Conservation (phyloP, 30 jellyfish, hydroid and myxozoan genomes). For the Euphysa ruthae region DNA sequence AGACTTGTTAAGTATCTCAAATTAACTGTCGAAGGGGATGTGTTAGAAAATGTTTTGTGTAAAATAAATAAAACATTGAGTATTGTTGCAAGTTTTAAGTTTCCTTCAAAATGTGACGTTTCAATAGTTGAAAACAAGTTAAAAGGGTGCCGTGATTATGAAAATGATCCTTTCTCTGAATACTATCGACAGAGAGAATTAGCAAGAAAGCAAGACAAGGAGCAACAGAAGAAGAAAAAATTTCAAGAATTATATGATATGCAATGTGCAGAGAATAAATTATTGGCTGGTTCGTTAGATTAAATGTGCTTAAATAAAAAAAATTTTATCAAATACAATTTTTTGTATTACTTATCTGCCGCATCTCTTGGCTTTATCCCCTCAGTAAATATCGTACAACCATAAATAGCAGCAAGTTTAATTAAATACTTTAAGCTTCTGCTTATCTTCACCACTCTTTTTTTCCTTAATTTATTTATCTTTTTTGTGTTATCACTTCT, state of each 20-base stretch:
- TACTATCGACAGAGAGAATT: constrained; percentile 49
- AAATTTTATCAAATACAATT: too few species aligned
- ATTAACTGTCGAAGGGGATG: constrained; percentile 16
- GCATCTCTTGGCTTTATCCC: too few species aligned
- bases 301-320: too few species aligned
- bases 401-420: too few species aligned
- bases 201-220: constrained; percentile 46
- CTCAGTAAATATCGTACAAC: too few species aligned
- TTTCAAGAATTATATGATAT: constrained; percentile 18
- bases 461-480: too few species aligned
- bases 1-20: constrained; percentile 18
- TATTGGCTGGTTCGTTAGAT: constrained; percentile 4
- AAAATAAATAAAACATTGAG: constrained; percentile 35
- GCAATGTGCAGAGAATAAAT: constrained; percentile 3
- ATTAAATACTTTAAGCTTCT: too few species aligned
- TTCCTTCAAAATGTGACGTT: constrained; percentile 40
- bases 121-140: constrained; percentile 36
- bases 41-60: constrained; percentile 2
- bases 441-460: too few species aligned
- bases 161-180: constrained; percentile 66
- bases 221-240: constrained; percentile 38
- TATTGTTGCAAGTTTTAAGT: constrained; percentile 40
- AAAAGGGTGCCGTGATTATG: constrained; percentile 50
- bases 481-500: too few species aligned
- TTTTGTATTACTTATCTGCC: too few species aligned